Evolutionary conservation across 2,888 invertebrate species (phyloP).

Genomic region (Hemithea aestivaria): DNA sequence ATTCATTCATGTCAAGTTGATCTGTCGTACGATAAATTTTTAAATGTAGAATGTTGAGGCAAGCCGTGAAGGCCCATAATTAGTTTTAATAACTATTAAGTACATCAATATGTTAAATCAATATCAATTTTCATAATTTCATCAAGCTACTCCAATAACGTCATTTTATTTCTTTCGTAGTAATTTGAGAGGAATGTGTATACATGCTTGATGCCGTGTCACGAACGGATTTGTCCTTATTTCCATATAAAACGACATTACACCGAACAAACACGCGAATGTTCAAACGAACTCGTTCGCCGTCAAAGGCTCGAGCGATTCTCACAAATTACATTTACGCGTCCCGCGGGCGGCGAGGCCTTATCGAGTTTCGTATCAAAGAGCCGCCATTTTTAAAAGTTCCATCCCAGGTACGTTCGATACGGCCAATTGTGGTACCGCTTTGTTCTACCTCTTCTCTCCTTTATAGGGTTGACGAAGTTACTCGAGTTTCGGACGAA

Average conservation of each 20-base stretch:
- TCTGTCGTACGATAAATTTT: too few relatives aligned
- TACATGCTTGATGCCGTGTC: background rate
- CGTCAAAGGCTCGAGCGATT: conserved; percentile 75
- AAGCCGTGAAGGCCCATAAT: too few relatives aligned
- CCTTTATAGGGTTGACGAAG: conserved; percentile 74
- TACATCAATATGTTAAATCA: too few relatives aligned
- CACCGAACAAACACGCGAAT: conserved; percentile 49
- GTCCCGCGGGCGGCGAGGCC: conserved; percentile 62
- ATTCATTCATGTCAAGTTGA: too few relatives aligned
- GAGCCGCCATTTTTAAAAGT: conserved; percentile 76
- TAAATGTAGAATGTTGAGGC: too few relatives aligned
- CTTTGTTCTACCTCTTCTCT: conserved; percentile 75
- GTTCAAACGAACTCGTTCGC: conserved; percentile 50
- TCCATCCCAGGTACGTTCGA: conserved; percentile 61
- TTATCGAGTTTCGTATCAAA: conserved; percentile 73
- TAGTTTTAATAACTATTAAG: too few relatives aligned
- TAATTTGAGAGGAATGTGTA: too few relatives aligned
- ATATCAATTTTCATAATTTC: too few relatives aligned
- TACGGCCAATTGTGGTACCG: conserved; percentile 72
- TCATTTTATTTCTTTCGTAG: too few relatives aligned
- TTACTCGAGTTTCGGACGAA: conserved; percentile 71
- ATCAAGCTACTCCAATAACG: too few relatives aligned
- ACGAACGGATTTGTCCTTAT: conserved; percentile 10
- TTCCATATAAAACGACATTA: conserved; percentile 23
- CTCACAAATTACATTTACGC: conserved; percentile 74